phyloP scores from a whole-genome alignment of 2,797 vertebrate species.

The Pogoniulus pusillus region DNA sequence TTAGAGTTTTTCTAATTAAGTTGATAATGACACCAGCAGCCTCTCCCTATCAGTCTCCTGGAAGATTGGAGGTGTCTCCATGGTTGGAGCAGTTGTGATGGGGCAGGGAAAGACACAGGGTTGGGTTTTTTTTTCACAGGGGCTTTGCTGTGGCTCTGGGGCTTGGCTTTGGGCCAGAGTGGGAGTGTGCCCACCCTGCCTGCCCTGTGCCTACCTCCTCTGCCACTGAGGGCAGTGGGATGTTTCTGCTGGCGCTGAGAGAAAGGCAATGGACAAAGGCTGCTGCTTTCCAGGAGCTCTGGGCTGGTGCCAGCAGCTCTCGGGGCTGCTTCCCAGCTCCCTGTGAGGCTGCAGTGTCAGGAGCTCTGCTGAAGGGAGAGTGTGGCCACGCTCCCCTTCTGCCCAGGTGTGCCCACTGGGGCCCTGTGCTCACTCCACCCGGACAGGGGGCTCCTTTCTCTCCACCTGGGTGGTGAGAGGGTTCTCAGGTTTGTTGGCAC shows the following conservation, averaged over 20 bases:
- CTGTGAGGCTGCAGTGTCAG: neutral
- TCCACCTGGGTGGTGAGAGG: fast-evolving
- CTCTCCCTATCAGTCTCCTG: neutral
- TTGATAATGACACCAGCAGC: constrained; percentile 45
- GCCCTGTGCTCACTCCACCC: fast-evolving
- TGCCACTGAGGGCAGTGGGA: neutral
- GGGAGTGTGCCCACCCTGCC: fast-evolving
- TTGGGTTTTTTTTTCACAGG: too few species aligned
- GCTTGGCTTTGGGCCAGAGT: neutral
- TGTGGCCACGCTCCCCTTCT: fast-evolving
- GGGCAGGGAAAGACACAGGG: neutral
- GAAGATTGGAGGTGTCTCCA: neutral
- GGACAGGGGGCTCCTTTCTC: neutral
- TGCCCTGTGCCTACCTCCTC: neutral
- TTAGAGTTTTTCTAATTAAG: constrained; percentile 44
- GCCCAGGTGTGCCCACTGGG: too few species aligned
- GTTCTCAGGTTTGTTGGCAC: neutral
- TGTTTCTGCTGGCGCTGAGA: neutral
- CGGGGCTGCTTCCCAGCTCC: fast-evolving
- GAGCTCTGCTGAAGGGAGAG: neutral
- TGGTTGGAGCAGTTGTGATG: neutral
- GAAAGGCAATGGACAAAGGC: neutral
- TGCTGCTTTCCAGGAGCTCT: neutral
- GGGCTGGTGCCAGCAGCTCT: too few species aligned
- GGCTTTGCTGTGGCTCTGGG: fast-evolving